Base-by-base conservation (phyloP, 2,113 vertebrate species). In the Neogale vison region DNA sequence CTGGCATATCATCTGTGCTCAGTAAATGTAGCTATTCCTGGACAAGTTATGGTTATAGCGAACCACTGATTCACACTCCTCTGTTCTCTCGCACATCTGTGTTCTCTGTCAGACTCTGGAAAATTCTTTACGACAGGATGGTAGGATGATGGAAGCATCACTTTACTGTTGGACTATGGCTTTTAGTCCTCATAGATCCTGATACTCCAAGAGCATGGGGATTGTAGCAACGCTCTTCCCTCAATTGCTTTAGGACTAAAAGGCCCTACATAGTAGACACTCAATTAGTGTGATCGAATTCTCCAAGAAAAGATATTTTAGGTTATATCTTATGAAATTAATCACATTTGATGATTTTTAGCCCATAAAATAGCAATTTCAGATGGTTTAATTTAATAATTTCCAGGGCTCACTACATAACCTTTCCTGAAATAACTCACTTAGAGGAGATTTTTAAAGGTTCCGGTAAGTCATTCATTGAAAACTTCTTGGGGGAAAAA, bases 251-350 rank as follows among this genome's bases (percentile, higher is more conserved):
- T 26, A 9, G 4, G 57, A 21, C 20, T n/a, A 11, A 71, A 63
- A 21, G 1, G 23, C 45, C 59, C 5, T 4, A 2, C 17, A 7
- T 1, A 14, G 3, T 13, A 11, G 42, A 42, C 23, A 1, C n/a
- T 10, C 29, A 39, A 0, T 57, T 14, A 21, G 26, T 15, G 21
- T 31, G 21, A 31, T 9, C 36, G 24, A 20, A 45, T 42, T n/a
- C 24, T 86, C 72, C 11, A 0, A 21, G 55, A 71, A 42, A 23
- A 42, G 84, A 4, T 12, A 42, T 61, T 81, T 21, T 57, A 42
- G 1, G 23, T 17, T 36, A 67, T 26, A 74, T 3, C 29, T 61
- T 52, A 39, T 20, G 6, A 76, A 23, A 23, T 42, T 36, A 83
- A 69, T 77, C 67, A 23, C 34, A 39, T 24, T 20, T 52, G 50